phyloP scores from a whole-genome alignment of 2,797 vertebrate genomes.

The Yasuhikotakia modesta region DNA sequence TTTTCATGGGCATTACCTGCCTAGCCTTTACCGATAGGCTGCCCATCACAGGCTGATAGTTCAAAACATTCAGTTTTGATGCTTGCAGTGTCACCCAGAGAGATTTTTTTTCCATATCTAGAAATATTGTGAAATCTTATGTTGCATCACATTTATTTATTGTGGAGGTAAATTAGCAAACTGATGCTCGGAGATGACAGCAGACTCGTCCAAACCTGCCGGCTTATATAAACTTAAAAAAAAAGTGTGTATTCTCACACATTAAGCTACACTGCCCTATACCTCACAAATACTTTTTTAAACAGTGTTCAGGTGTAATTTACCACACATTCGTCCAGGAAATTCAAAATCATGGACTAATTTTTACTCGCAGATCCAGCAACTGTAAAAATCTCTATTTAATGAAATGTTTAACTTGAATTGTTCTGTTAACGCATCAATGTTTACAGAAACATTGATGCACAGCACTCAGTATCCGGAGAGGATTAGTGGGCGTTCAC shows the following conservation, averaged over 20 bases:
- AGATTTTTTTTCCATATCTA: conserved; percentile 3
- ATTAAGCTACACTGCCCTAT: background rate
- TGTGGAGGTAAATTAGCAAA: conserved; percentile 1
- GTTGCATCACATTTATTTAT: conserved; percentile 25
- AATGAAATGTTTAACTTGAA: too few relatives aligned
- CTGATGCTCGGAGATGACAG: conserved; percentile 1
- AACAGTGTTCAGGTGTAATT: background rate
- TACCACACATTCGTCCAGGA: background rate
- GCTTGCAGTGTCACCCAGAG: background rate
- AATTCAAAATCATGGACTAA: background rate
- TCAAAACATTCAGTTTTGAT: background rate
- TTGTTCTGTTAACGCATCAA: too few relatives aligned
- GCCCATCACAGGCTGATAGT: background rate
- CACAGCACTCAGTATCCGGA: background rate
- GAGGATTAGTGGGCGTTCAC: background rate
- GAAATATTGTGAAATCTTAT: conserved; percentile 28
- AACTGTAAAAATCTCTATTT: background rate
- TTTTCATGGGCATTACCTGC: background rate
- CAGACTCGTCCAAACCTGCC: conserved; percentile 36
- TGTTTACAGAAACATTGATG: background rate
- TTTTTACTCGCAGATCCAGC: background rate
- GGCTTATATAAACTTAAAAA: conserved; percentile 15
- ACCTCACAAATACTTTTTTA: background rate
- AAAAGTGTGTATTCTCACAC: conserved; percentile 8
- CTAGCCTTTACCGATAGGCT: background rate